Evolutionary conservation across 2,113 vertebrate genomes (phyloP).

Genomic region (Columbina picui): DNA sequence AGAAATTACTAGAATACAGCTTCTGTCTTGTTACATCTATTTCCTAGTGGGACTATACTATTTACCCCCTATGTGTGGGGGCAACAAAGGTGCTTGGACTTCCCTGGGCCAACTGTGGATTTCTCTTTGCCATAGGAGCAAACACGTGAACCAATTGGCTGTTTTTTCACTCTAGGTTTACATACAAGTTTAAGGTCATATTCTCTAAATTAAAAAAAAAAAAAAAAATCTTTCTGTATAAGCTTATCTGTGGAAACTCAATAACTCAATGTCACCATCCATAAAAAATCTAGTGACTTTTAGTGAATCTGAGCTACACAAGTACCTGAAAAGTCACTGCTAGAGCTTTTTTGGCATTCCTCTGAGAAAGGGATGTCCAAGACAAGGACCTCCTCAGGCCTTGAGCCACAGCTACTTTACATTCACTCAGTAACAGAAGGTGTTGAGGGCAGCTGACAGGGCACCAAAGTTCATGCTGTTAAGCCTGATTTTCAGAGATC

Average conservation of each 20-base stretch:
- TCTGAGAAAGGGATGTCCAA: neutral
- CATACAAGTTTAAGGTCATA: neutral
- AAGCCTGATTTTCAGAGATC: neutral
- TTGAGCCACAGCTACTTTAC: neutral
- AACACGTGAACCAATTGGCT: accelerated
- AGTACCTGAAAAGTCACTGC: neutral
- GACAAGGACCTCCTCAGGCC: neutral
- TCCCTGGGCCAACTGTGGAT: neutral
- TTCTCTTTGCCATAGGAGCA: neutral
- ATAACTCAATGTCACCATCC: neutral
- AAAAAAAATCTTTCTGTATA: neutral
- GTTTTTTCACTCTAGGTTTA: neutral
- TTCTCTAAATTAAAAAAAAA: neutral
- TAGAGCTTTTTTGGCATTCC: neutral
- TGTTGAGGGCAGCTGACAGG: neutral
- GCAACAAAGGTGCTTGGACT: neutral
- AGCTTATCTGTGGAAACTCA: neutral
- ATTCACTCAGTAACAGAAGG: neutral
- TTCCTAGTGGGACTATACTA: neutral
- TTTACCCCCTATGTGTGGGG: accelerated
- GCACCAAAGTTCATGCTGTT: neutral
- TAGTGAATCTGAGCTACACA: neutral
- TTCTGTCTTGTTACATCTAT: neutral
- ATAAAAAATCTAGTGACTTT: neutral
- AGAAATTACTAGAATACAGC: neutral